Base-by-base conservation (phyloP, 2,797 vertebrate genomes). In the Halcyon leucocephala region DNA sequence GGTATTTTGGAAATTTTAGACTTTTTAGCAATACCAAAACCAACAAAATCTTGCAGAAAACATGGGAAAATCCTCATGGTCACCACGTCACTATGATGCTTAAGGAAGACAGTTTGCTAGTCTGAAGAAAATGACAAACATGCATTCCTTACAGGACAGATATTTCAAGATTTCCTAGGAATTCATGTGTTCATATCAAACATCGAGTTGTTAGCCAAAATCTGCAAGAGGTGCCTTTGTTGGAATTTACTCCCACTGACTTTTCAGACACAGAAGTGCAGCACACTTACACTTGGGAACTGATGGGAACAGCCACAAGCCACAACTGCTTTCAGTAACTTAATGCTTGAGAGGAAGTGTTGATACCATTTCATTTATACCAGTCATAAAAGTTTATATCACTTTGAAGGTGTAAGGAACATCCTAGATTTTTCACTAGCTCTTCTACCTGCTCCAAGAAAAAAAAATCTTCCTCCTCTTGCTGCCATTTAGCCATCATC, bases 21-120 rank as follows among this genome's bases (percentile, higher is more conserved):
- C 20, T 79, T 57, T 42, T 57, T 42, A 61, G 9, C 51, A 73
- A 12, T 35, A 73, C 21, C 26, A 42, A 12, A 86, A 65, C 2
- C 2, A 58, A 54, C 6, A 69, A 83, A 71, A 49, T 26, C 33
- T 33, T 79, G 8, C 24, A 61, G 29, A 52, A 66, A 90, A 67
- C 1, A 19, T 15, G 9, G 10, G 28, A 70, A 87, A 82, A 54
- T 58, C 29, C 42, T 66, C 7, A 25, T 16, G 25, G 31, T 41
- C 60, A 52, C 6, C 0, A 0, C 49, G 65, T 58, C 15, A 24
- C 48, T 28, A 41, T 8, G 8, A 20, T 55, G 11, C 25, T 52
- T 54, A 55, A 78, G 9, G 15, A 78, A 52, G 10, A 18, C 25
- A 20, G 7, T 12, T 73, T 81, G 31, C 13, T 44, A 46, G 18